Evolutionary conservation across 2,888 invertebrate species (phyloP).

Genomic region (Crocallis elinguaria): DNA sequence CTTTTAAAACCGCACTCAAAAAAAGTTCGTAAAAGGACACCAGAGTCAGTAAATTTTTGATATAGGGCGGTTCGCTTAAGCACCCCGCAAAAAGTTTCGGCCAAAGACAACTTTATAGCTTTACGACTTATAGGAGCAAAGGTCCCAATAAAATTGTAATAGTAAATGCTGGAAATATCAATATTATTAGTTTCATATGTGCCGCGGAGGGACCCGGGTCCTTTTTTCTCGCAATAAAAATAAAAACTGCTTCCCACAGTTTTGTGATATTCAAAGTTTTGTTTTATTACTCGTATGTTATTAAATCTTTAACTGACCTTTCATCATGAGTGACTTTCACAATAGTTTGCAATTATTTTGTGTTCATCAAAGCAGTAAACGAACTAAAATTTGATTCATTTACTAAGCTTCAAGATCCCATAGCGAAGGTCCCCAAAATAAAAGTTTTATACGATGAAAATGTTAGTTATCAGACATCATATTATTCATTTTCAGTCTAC

Average conservation of each 20-base stretch:
- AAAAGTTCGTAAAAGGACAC: constrained; percentile 43
- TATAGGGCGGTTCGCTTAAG: constrained; percentile 44
- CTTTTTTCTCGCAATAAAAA: constrained; percentile 1
- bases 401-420: no score
- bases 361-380: no score
- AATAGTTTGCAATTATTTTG: neutral
- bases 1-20: constrained; percentile 19
- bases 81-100: constrained; percentile 52
- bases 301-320: no score
- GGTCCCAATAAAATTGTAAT: constrained; percentile 48
- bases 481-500: no score
- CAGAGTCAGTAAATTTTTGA: constrained; percentile 52
- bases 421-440: no score
- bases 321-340: no score
- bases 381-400: no score
- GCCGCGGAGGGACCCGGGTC: constrained; percentile 11
- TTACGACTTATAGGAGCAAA: constrained; percentile 47
- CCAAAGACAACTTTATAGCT: constrained; percentile 52
- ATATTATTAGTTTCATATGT: constrained; percentile 57
- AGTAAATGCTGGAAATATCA: constrained; percentile 52
- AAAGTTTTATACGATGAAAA: no score
- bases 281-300: neutral
- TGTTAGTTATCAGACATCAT: no score
- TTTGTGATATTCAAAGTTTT: neutral
- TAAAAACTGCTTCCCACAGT: constrained; percentile 4